Percentiles rank a stretch among this genome's conserved stretches.
Conservation (phyloP, 2,888 invertebrate species). For the Drosophila leonis region DNA sequence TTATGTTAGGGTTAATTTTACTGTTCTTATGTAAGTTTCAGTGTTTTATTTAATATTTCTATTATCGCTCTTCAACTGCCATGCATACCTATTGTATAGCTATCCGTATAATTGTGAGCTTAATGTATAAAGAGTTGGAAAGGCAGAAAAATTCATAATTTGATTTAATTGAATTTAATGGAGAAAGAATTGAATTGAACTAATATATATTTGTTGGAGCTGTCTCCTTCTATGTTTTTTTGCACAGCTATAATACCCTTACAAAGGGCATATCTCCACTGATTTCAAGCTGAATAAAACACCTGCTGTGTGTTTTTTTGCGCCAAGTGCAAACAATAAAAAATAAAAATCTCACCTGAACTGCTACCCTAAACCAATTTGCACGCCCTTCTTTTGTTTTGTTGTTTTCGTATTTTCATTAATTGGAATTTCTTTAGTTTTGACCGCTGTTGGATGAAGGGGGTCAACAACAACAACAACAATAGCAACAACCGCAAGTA, state of each 20-base stretch:
- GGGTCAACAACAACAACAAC: conserved; percentile 24
- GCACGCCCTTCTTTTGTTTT: conserved; percentile 18
- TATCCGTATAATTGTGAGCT: too few relatives aligned
- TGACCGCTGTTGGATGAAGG: conserved; percentile 33
- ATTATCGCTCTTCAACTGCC: too few relatives aligned
- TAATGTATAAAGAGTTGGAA: too few relatives aligned
- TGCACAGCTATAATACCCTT: neutral
- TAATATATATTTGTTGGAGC: too few relatives aligned
- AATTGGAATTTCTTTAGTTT: conserved; percentile 74
- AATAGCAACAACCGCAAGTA: conserved; percentile 36
- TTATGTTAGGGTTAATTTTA: too few relatives aligned
- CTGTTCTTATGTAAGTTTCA: too few relatives aligned
- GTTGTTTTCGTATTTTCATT: conserved; percentile 68
- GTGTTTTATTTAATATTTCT: too few relatives aligned
- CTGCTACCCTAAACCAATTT: neutral
- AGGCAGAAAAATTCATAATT: too few relatives aligned
- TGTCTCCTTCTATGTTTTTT: too few relatives aligned
- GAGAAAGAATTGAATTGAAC: too few relatives aligned
- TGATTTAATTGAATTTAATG: too few relatives aligned
- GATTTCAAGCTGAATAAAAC: conserved; percentile 36
- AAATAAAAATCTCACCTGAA: conserved; percentile 17
- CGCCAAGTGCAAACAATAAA: conserved; percentile 30
- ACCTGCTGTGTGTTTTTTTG: conserved; percentile 75
- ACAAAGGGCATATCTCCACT: neutral
- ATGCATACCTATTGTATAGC: too few relatives aligned